Base-by-base conservation (phyloP, 1,140 invertebrate species). In the Olivierus martensii region DNA sequence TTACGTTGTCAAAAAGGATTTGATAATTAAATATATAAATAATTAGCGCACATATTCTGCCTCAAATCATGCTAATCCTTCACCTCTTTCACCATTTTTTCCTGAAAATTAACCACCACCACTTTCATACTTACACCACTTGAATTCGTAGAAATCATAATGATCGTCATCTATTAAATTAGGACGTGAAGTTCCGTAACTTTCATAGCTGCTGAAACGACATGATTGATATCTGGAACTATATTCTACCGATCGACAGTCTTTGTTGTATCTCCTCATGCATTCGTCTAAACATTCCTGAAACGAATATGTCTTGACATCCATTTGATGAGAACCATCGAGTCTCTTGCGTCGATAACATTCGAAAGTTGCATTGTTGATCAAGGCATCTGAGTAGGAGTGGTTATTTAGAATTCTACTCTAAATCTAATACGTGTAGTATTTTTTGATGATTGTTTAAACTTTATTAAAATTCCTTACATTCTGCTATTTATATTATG, bases 251-350 rank as follows among this genome's bases (percentile, higher is more conserved):
- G 85, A 88, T 53, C 80, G 74, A 70, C 88, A 92, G 35, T 58
- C 55, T 6, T 49, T 42, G 17, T 46, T 51, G 43, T 55, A 63
- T 2, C 56, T 84, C 48, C 85, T 72, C 48, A 90, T 72, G 65
- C 87, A 92, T 63, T 89, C 85, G 66, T 90, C 86, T 50, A 91
- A 66, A 63, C 88, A 91, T 66, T 91, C 86, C 66, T 83, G 87
- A 17, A 90, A 69, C 3, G 84, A 84, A 48, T 84, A 73, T 39
- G 84, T 83, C 0, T 83, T 87, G 58, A 88, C 87, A 67, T 91
- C 87, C 2, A 84, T 87, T 69, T 89, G 85, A 67, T 86, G 87
- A 67, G 88, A 84, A 3, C 81, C 84, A 46, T 83, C 83, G 2
- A 90, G 72, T 46, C 85, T 72, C 59, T 83, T 86, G 68, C 88